Percentiles rank a stretch among this genome's conserved stretches.
Conservation (phyloP, 2,113 vertebrate species). For the Numida meleagris region DNA sequence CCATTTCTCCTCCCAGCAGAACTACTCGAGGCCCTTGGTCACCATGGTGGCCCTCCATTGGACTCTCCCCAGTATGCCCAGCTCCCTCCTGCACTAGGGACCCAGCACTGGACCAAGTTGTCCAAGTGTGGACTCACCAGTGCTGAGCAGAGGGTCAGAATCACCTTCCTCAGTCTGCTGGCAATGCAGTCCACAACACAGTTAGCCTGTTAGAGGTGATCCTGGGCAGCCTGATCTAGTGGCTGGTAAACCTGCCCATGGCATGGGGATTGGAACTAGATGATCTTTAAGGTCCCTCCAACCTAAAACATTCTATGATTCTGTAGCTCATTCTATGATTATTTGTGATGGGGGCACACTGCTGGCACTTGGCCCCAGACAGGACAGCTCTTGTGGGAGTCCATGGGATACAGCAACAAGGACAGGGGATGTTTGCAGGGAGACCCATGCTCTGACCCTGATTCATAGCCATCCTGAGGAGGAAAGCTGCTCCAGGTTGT, state of each 20-base stretch:
- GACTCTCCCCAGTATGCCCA: background rate
- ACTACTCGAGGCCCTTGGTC: background rate
- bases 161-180: background rate
- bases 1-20: background rate
- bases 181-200: background rate
- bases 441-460: background rate
- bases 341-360: background rate
- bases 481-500: background rate
- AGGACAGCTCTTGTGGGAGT: background rate
- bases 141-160: background rate
- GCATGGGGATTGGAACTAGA: no score
- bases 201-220: background rate
- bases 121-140: background rate
- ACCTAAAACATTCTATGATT: no score
- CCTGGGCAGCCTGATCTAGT: no score
- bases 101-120: background rate
- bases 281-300: no score
- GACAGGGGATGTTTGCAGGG: background rate
- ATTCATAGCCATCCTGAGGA: accelerated
- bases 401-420: accelerated
- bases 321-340: background rate
- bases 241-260: no score
- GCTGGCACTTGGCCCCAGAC: background rate
- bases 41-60: background rate
- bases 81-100: background rate